Evolutionary conservation across 1,140 invertebrate genomes (phyloP), one percentile per base, ranked within the genome.

Genomic region (Diuraphis noxia): DNA sequence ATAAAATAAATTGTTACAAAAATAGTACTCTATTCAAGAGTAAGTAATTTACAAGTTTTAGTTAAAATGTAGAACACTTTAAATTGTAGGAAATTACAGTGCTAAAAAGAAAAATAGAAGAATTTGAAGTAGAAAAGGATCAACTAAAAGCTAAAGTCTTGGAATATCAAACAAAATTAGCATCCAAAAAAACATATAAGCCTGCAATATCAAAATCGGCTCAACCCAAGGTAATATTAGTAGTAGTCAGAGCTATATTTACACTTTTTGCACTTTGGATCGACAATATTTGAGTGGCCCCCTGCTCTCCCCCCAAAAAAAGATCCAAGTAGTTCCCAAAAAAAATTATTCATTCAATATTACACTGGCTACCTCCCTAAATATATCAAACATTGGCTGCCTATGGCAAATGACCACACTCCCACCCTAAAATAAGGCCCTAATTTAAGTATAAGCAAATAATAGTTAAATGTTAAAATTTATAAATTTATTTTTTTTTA

Each of bases 81-180:
- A 40, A 43, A 85, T 21, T 46, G 84, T 94, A 97, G 95, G 97
- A 98, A 95, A 96, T 97, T 82, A 95, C 96, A 8, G 96, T 98
- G 91, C 94, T 98, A 84, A 94, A 97, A 56, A 95, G 96, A 92
- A 98, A 98, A 94, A 96, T 98, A 63, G 96, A 97, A 94, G 97
- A 98, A 92, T 94, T 97, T 91, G 97, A 98, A 94, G 95, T 95
- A 92, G 96, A 98, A 93, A 97, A 96, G 93, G 96, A 96, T 92
- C 95, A 95, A 86, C 94, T 97, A 9, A 96, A 96, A 93, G 96
- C 96, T 93, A 96, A 98, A 95, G 94, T 97, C 8, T 96, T 96
- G 93, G 96, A 97, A 92, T 93, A 98, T 38, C 96, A 97, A 93
- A 96, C 97, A 4, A 97, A 96, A 94, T 93, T 96, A 92, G 93